phyloP scores from a whole-genome alignment of 2,888 invertebrate genomes.

The Campoplex capitator region DNA sequence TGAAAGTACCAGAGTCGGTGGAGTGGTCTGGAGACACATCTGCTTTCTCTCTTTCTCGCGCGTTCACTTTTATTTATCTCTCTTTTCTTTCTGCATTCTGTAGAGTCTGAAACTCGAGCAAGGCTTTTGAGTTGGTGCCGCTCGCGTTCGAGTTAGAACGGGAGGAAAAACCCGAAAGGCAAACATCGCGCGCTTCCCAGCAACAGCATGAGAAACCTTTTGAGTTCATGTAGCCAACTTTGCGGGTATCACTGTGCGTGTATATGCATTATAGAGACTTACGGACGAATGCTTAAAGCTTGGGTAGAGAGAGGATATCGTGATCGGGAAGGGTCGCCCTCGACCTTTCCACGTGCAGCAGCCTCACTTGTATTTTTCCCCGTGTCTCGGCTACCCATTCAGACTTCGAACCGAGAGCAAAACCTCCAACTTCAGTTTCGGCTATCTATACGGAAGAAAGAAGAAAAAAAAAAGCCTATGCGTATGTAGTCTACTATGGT shows the following conservation, averaged over 20 bases:
- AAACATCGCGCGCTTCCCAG: constrained; percentile 69
- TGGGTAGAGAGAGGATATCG: constrained; percentile 27
- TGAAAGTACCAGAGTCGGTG: constrained; percentile 43
- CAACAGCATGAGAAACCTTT: constrained; percentile 69
- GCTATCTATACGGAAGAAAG: constrained; percentile 41
- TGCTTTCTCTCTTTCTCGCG: constrained; percentile 8
- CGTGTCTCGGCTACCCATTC: constrained; percentile 56
- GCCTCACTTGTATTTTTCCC: constrained; percentile 46
- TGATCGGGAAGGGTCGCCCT: constrained; percentile 63
- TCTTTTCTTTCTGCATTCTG: constrained; percentile 8
- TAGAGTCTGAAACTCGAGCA: constrained; percentile 34
- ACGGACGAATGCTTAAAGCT: constrained; percentile 43
- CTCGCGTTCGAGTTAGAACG: neutral
- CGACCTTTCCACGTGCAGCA: constrained; percentile 59
- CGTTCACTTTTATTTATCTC: constrained; percentile 12
- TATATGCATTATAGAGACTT: constrained; percentile 51
- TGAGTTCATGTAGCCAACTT: constrained; percentile 59
- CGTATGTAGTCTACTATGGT: constrained; percentile 26
- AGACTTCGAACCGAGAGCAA: constrained; percentile 47
- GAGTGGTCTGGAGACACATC: constrained; percentile 50
- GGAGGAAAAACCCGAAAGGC: constrained; percentile 65
- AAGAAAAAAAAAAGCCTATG: constrained; percentile 25
- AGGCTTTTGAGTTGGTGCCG: constrained; percentile 62
- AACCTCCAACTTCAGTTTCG: constrained; percentile 49
- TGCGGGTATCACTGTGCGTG: constrained; percentile 50